Evolutionary conservation across 2,888 invertebrate species (phyloP).

Genomic region (Vannuccia rotundouncinata): DNA sequence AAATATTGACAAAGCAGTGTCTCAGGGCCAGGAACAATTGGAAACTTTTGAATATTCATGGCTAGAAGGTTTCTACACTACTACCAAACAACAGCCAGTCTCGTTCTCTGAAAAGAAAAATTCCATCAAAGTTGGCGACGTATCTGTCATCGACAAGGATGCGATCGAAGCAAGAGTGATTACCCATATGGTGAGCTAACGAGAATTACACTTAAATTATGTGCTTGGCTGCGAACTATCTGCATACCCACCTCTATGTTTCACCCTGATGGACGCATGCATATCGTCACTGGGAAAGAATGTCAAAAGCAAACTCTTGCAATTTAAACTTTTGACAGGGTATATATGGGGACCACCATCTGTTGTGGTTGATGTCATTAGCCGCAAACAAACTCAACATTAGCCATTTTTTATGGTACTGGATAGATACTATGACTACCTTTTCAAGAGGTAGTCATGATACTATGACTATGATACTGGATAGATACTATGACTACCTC

Average conservation of each 20-base stretch:
- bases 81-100: background rate
- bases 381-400: slow-evolving; percentile 28
- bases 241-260: slow-evolving; percentile 39
- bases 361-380: slow-evolving; percentile 33
- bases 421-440: slow-evolving; percentile 8
- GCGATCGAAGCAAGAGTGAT: slow-evolving; percentile 36
- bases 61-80: slow-evolving; percentile 14
- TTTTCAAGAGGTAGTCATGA: background rate
- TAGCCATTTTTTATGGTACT: background rate
- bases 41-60: background rate
- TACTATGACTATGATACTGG: background rate
- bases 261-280: slow-evolving; percentile 35
- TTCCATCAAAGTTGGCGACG: slow-evolving; percentile 25
- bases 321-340: slow-evolving; percentile 29
- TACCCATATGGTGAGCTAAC: slow-evolving; percentile 28
- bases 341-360: slow-evolving; percentile 1
- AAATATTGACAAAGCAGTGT: slow-evolving; percentile 14
- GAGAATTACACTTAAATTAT: slow-evolving; percentile 36
- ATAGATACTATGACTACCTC: slow-evolving; percentile 13
- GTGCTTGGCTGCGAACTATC: slow-evolving; percentile 36
- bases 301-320: slow-evolving; percentile 25
- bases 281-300: slow-evolving; percentile 28
- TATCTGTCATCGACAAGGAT: slow-evolving; percentile 33
- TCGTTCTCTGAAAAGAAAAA: slow-evolving; percentile 35
- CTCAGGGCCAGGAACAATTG: slow-evolving; percentile 5